Conservation (phyloP, 2,888 invertebrate genomes). For the Ametastegia equiseti region DNA sequence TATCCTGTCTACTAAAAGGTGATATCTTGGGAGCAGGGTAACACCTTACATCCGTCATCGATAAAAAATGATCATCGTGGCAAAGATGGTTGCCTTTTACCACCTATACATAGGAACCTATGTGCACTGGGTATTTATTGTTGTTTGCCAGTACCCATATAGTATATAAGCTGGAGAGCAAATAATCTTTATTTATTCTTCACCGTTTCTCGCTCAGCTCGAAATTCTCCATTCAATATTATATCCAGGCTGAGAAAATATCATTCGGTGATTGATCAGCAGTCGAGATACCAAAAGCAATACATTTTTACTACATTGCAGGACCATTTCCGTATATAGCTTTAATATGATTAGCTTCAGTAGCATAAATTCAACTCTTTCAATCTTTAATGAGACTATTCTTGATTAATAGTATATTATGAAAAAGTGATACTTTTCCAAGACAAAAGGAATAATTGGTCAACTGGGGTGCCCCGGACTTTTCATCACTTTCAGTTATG, state of each 20-base stretch:
- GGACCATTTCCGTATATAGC: no score
- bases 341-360: no score
- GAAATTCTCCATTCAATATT: neutral
- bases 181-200: slow-evolving; percentile 3
- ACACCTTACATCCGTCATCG: slow-evolving; percentile 41
- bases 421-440: no score
- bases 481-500: no score
- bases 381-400: no score
- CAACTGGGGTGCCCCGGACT: no score
- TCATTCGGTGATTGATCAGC: neutral
- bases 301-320: no score
- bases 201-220: neutral
- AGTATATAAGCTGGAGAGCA: neutral
- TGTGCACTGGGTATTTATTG: neutral
- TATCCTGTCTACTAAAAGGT: slow-evolving; percentile 29
- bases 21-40: slow-evolving; percentile 14
- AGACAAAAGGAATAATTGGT: no score
- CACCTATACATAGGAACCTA: neutral
- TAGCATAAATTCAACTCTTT: no score
- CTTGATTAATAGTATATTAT: no score
- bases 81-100: slow-evolving; percentile 11
- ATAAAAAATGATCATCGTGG: slow-evolving; percentile 27
- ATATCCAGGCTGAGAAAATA: neutral
- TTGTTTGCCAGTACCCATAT: no score
- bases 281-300: no score